Base-by-base conservation (phyloP, 1,140 invertebrate genomes). In the Tribolium madens region DNA sequence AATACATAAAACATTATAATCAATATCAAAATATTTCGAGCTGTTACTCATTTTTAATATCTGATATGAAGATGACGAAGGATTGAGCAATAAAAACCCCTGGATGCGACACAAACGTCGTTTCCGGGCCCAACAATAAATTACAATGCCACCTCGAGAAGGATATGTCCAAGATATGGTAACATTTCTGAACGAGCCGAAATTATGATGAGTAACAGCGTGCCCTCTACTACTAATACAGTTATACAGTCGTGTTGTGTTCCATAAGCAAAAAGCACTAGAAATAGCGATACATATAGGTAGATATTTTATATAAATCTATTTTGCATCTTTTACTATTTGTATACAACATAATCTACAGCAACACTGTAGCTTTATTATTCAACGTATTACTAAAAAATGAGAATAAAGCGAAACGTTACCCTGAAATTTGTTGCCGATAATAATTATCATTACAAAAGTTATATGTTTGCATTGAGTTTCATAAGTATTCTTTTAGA, bases 231-330 rank as follows among this genome's bases (percentile, higher is more conserved):
- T 76, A 64, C 76, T 79, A 80, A 77, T 80, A 81, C 80, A 79
- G 78, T 74, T 52, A 78, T 80, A 80, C 73, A 81, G 81, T 82
- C 81, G 81, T 82, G 81, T 82, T 82, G 81, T 82, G 81, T 81
- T 78, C 57, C 73, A 71, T 77, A 81, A 82, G 80, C 79, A 77
- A 82, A 81, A 82, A 79, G 76, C 79, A 75, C 76, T 80, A 79
- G 75, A 78, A 79, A 77, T 78, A 78, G 79, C 77, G 60, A 72
- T 81, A 81, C 79, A 80, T 80, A 79, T 77, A 81, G 80, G 79
- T 80, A 79, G 50, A 52, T 73, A 42, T 53, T 57, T 73, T 12
- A 57, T 79, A 70, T 77, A 72, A 78, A 78, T 48, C 69, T 76
- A 79, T 77, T 57, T 76, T 75, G 76, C 57, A 70, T 74, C 14